These are phyloP conservation scores for Thunnus thynnus DNA, from an alignment of 2,113 vertebrate genomes.

Conservation along the genomic window DNA sequence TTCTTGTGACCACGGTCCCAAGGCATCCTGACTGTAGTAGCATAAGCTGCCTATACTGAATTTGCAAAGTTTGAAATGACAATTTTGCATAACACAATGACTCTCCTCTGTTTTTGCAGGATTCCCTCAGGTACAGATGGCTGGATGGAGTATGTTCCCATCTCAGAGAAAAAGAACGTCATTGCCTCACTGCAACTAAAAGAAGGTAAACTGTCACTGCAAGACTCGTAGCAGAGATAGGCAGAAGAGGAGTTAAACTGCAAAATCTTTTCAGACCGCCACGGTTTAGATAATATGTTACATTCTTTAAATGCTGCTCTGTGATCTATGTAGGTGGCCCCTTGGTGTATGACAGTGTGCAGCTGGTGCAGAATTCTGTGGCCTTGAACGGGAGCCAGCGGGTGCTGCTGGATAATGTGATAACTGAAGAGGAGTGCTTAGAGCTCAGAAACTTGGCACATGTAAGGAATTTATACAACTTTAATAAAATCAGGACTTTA, in stretches of 20 bases:
- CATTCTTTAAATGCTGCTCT: not conserved
- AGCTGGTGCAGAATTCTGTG: conserved; percentile 90
- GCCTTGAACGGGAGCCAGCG: conserved; percentile 94
- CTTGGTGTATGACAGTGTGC: conserved; percentile 87
- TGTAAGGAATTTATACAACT: conserved; percentile 80
- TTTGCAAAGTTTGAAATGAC: not conserved
- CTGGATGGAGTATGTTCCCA: conserved; percentile 87
- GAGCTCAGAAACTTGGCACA: conserved; percentile 91
- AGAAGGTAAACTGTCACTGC: conserved; percentile 86
- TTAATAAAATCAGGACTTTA: not conserved
- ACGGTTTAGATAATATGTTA: not conserved
- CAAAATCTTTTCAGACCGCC: not conserved
- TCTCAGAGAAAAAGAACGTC: conserved; percentile 86
- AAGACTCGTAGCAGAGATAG: not conserved
- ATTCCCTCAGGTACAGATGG: conserved; percentile 88
- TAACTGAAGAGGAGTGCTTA: conserved; percentile 90
- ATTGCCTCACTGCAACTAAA: conserved; percentile 78
- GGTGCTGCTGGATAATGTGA: conserved; percentile 92
- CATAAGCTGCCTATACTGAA: no score
- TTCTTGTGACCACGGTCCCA: no score
- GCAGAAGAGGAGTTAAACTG: not conserved
- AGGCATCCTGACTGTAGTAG: no score
- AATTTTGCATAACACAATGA: not conserved
- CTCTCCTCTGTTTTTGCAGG: conserved; percentile 73
- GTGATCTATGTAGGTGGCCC: conserved; percentile 88